Conservation (phyloP, 2,113 vertebrate species). For the Ammodytes marinus region DNA sequence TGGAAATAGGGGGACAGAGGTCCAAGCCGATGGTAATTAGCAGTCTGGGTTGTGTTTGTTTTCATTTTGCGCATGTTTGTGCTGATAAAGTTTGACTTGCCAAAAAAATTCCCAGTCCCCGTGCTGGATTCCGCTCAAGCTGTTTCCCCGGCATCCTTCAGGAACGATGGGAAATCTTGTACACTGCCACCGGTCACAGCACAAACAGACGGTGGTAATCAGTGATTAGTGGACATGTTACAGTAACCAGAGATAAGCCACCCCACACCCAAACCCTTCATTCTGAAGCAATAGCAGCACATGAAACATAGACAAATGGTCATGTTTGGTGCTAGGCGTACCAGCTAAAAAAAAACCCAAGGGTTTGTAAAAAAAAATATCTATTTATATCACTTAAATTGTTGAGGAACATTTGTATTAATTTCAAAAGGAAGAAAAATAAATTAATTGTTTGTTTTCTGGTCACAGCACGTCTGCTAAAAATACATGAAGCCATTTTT, state of each 20-base stretch:
- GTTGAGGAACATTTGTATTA: slow-evolving; percentile 21
- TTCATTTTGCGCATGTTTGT: slow-evolving; percentile 86
- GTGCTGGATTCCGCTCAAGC: slow-evolving; percentile 82
- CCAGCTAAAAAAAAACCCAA: background rate
- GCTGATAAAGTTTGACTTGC: slow-evolving; percentile 89
- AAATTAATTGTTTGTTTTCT: background rate
- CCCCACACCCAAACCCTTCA: slow-evolving; percentile 65
- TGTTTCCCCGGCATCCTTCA: slow-evolving; percentile 80
- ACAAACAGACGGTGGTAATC: slow-evolving; percentile 80
- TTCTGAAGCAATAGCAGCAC: slow-evolving; percentile 62
- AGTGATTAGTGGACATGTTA: slow-evolving; percentile 82
- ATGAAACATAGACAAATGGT: slow-evolving; percentile 48
- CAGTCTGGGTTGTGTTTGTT: slow-evolving; percentile 86
- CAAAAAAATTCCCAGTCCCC: slow-evolving; percentile 82
- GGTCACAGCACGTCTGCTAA: background rate
- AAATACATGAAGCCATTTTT: slow-evolving; percentile 23
- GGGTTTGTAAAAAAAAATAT: background rate
- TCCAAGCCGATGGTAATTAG: slow-evolving; percentile 85
- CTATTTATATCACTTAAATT: slow-evolving; percentile 16
- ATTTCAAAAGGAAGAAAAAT: slow-evolving; percentile 16
- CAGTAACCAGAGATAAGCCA: slow-evolving; percentile 77
- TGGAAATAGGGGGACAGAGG: slow-evolving; percentile 76
- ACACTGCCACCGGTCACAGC: slow-evolving; percentile 77
- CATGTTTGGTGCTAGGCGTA: slow-evolving; percentile 33
- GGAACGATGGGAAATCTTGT: slow-evolving; percentile 80